Evolutionary conservation across 2,888 invertebrate genomes (phyloP).

Genomic region (Ectobius pallidus): DNA sequence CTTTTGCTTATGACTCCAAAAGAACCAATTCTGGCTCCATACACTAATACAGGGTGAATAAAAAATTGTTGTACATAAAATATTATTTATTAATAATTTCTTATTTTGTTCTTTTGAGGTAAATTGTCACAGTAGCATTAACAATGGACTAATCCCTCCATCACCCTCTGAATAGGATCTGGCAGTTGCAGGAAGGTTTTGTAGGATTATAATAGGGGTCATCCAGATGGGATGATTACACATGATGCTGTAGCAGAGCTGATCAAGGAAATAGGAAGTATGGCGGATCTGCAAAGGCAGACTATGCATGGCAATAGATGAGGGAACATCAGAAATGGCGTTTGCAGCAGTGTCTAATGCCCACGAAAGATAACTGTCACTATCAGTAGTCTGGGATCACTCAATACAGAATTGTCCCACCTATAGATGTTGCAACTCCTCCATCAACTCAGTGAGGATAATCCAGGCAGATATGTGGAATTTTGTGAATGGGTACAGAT

Average conservation of each 20-base stretch:
- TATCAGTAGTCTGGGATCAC: too few relatives aligned
- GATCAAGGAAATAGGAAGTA: background rate
- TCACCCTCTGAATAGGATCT: background rate
- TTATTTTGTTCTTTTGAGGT: background rate
- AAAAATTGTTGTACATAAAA: background rate
- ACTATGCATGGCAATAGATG: background rate
- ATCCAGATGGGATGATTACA: conserved; percentile 2
- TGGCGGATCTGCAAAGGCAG: background rate
- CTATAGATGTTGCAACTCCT: too few relatives aligned
- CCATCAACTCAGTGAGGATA: too few relatives aligned
- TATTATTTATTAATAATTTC: too few relatives aligned
- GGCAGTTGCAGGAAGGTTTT: conserved; percentile 3
- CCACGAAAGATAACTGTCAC: too few relatives aligned
- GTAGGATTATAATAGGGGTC: background rate
- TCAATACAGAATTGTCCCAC: too few relatives aligned
- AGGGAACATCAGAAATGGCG: background rate
- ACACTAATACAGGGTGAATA: background rate
- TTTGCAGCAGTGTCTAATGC: background rate
- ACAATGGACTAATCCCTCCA: background rate
- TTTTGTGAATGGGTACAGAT: too few relatives aligned
- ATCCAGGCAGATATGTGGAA: too few relatives aligned
- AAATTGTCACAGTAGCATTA: background rate
- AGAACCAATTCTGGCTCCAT: too few relatives aligned
- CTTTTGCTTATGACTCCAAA: too few relatives aligned
- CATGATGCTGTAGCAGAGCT: background rate